Evolutionary conservation across 2,888 invertebrate species (phyloP), one percentile per base, ranked within the genome.

Genomic region (Pomacea canaliculata): DNA sequence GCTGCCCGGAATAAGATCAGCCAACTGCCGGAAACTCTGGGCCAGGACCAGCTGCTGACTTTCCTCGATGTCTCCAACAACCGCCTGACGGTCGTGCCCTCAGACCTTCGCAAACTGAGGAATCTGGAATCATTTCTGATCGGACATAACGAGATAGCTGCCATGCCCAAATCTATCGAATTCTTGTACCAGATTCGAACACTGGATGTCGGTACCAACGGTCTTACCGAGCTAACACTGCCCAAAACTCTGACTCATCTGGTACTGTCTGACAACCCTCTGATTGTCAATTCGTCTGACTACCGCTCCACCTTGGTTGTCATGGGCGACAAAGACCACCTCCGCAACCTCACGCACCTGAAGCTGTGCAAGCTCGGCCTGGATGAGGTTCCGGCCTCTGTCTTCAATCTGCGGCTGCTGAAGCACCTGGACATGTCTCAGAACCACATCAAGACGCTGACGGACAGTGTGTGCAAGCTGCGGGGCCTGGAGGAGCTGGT

Each of bases 261-360:
- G 23, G 81, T 83, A 63, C 73, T 89, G 19, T 87, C 89, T 4
- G 85, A 87, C 56, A 90, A 89, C 73, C 88, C 88, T 0, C 74
- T 89, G n/a, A 84, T 85, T 16, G 80, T 86, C 68, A 85, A 86
- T 77, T 83, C 79, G 48, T 80, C 81, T 5, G 86, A 86, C 76
- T 72, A 82, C 56, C 82, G 84, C 60, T 85, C 87, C 37, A 82
- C 85, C 12, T 81, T 90, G 37, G 85, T 86, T 48, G 85, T 87
- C 68, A 85, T 89, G 72, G 89, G 88, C 0, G 86, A 88, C 74
- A 88, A 88, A 77, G 85, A 87, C 46, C 88, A 89, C 77, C 82
- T 85, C 13, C 51, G 78, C 10, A 85, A 85, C 65, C 76, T 90
- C 73, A 87, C 86, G 8, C 82, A 83, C 62, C 80, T 90, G 62